A percentile compares a stretch with the other conserved stretches of the same genome.
Conservation (phyloP, 2,888 invertebrate genomes). For the Sphaerophoria taeniata region DNA sequence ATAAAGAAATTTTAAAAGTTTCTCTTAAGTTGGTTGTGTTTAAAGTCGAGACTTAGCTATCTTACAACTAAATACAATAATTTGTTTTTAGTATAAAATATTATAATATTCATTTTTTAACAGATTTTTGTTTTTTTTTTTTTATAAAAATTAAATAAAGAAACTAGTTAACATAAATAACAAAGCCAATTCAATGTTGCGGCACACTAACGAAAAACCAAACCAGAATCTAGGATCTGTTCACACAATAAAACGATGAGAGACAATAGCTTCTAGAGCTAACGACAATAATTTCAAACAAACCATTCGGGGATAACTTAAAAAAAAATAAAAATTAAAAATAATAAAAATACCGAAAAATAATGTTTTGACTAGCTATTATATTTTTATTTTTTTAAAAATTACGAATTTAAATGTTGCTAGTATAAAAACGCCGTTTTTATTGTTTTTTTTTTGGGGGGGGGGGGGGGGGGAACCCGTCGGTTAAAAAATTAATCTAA, state of each 20-base stretch:
- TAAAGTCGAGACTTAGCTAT: neutral
- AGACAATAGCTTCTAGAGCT: neutral
- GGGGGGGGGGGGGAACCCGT: too few species aligned
- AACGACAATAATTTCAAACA: too few species aligned
- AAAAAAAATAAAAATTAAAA: too few species aligned
- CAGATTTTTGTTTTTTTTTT: neutral
- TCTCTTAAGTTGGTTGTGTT: neutral
- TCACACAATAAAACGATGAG: constrained; percentile 7
- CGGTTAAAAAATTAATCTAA: too few species aligned
- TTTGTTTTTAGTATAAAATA: neutral
- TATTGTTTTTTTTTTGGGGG: too few species aligned
- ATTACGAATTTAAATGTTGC: too few species aligned
- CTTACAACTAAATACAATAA: neutral
- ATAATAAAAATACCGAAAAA: too few species aligned
- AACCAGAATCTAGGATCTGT: neutral
- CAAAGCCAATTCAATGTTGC: constrained; percentile 24
- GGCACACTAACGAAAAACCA: neutral
- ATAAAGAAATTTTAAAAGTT: constrained; percentile 46
- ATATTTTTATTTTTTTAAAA: too few species aligned
- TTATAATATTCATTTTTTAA: neutral
- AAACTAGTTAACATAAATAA: neutral
- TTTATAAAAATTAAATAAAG: neutral
- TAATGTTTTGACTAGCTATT: too few species aligned
- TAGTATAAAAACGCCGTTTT: too few species aligned
- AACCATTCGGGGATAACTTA: too few species aligned